A percentile compares a stretch with the other conserved stretches of the same genome.
These are phyloP conservation scores for Pterocles orientalis DNA, from an alignment of 2,113 vertebrate genomes.

Conservation along the genomic window DNA sequence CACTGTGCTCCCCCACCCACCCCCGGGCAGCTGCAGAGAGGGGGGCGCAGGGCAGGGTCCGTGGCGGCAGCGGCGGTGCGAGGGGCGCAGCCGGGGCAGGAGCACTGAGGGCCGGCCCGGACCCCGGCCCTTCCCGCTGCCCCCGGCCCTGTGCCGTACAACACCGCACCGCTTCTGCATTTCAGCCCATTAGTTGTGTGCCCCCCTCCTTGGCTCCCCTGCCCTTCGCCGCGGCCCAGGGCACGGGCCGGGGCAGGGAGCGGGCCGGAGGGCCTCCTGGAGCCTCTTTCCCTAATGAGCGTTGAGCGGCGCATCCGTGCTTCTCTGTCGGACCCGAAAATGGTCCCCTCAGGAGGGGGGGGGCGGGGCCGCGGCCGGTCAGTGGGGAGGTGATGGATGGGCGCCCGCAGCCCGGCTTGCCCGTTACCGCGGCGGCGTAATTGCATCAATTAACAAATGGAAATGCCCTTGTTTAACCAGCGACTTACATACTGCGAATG, in stretches of 20 bases:
- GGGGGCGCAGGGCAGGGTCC: not conserved
- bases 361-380: constrained; percentile 76
- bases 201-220: not conserved
- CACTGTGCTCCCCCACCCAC: not conserved
- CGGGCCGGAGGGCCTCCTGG: not conserved
- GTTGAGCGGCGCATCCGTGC: constrained; percentile 73
- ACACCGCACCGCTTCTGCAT: not conserved
- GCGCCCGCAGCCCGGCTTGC: constrained; percentile 79
- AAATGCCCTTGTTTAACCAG: constrained; percentile 84
- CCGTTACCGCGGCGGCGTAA: constrained; percentile 82
- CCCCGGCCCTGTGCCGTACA: not conserved
- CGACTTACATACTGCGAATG: constrained; percentile 75
- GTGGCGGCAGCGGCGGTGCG: not conserved
- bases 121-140: not conserved
- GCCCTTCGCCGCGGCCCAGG: not conserved
- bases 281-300: constrained; percentile 57
- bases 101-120: not conserved
- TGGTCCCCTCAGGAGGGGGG: constrained; percentile 64
- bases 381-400: constrained; percentile 83
- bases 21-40: not conserved
- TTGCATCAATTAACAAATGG: constrained; percentile 91
- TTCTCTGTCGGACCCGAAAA: constrained; percentile 66
- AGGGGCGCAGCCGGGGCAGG: not conserved
- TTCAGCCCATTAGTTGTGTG: not conserved
- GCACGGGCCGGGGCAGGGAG: not conserved